Percentiles rank a stretch among this genome's conserved stretches.
These are phyloP conservation scores for Gallinago jamesoni DNA, from an alignment of 2,113 vertebrate species.

Conservation along the genomic window DNA sequence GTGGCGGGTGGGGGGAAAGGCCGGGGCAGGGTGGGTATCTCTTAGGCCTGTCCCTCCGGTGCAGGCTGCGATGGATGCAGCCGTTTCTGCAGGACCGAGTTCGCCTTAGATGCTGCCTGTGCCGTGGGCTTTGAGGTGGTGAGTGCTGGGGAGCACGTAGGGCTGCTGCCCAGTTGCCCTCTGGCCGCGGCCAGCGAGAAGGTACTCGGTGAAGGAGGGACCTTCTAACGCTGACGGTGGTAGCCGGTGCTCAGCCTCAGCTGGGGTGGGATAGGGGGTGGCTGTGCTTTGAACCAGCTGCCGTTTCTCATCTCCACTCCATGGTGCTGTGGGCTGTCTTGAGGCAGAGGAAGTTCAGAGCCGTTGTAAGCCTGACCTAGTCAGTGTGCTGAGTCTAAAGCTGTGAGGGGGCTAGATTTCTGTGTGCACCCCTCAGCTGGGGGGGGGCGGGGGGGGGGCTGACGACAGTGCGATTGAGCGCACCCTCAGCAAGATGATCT, in stretches of 20 bases:
- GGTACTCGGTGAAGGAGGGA: not conserved
- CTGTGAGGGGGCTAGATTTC: not conserved
- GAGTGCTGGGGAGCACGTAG: not conserved
- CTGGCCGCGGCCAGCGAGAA: no score
- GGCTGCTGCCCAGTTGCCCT: fast-evolving
- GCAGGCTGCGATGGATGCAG: not conserved
- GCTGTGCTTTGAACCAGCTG: not conserved
- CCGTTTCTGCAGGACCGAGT: not conserved
- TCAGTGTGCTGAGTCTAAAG: fast-evolving
- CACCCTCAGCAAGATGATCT: not conserved
- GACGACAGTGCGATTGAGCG: not conserved
- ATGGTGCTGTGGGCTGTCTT: not conserved
- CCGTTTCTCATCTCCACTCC: fast-evolving
- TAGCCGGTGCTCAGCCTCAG: no score
- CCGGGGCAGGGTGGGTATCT: not conserved
- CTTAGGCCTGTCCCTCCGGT: fast-evolving
- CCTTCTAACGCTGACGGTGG: not conserved
- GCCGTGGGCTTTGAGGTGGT: not conserved
- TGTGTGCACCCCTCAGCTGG: fast-evolving
- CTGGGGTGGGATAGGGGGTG: fast-evolving
- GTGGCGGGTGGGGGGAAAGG: not conserved
- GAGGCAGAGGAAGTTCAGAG: not conserved
- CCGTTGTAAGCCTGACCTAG: fast-evolving
- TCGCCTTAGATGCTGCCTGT: not conserved
- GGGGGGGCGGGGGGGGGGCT: not conserved